phyloP scores from a whole-genome alignment of 2,888 invertebrate species.

The Phanerotoma sp. region DNA sequence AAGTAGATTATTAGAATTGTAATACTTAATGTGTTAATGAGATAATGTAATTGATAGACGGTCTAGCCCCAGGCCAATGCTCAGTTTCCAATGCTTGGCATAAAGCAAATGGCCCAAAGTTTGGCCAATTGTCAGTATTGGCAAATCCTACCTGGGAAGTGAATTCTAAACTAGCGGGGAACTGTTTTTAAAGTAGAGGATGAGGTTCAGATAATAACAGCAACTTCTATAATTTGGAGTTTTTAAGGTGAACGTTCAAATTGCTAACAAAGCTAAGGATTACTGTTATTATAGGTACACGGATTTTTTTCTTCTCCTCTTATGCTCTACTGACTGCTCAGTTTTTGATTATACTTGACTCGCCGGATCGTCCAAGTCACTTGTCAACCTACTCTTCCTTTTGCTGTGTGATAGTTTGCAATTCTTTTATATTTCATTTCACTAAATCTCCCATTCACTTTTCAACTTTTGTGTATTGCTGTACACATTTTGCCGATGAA shows the following conservation, averaged over 20 bases:
- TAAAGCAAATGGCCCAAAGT: no score
- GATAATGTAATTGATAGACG: no score
- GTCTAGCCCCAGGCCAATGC: no score
- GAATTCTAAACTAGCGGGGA: conserved; percentile 36
- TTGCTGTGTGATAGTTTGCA: neutral
- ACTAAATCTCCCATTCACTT: conserved; percentile 4
- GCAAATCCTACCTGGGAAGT: neutral
- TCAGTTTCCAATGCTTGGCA: no score
- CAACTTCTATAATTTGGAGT: conserved; percentile 57
- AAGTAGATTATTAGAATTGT: no score
- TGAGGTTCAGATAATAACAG: conserved; percentile 51
- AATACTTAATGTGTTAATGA: no score
- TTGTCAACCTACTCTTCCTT: conserved; percentile 14
- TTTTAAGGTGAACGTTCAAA: conserved; percentile 55
- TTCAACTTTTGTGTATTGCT: neutral
- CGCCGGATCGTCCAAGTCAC: neutral
- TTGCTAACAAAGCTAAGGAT: conserved; percentile 54
- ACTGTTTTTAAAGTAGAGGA: conserved; percentile 11
- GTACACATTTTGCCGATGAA: neutral
- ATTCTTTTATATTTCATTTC: neutral
- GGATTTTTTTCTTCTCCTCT: conserved; percentile 37
- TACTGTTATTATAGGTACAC: conserved; percentile 54
- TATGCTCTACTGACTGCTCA: conserved; percentile 17
- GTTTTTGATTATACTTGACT: conserved; percentile 23
- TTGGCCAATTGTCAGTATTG: no score